Evolutionary conservation across 2,797 vertebrate genomes (phyloP).

Genomic region (Acanthurus tractus): DNA sequence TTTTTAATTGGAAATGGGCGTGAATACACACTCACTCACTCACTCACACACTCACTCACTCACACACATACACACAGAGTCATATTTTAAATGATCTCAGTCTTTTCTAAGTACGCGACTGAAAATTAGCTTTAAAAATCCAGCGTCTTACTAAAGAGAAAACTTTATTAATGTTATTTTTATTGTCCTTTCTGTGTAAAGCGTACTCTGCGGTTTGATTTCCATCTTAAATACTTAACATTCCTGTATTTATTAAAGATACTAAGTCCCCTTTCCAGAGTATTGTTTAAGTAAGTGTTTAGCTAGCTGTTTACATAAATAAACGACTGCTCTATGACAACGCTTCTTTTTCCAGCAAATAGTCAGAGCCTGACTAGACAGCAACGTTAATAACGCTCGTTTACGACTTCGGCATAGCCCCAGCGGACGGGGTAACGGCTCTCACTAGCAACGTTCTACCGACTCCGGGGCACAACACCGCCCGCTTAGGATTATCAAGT

Average conservation of each 20-base stretch:
- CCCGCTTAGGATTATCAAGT: conserved; percentile 52
- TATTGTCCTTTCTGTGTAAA: background rate
- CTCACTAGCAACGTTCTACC: conserved; percentile 20
- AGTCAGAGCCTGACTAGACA: conserved; percentile 53
- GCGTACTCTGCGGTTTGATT: background rate
- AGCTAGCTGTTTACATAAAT: background rate
- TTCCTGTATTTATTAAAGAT: background rate
- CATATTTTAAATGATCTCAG: background rate
- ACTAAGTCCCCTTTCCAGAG: background rate
- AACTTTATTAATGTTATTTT: conserved; percentile 3
- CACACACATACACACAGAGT: background rate
- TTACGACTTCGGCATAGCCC: conserved; percentile 40
- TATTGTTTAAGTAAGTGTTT: background rate
- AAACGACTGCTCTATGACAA: conserved; percentile 30
- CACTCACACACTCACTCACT: background rate
- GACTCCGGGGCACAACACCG: conserved; percentile 64
- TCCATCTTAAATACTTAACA: background rate
- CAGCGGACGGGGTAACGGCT: conserved; percentile 52
- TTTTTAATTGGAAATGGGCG: conserved; percentile 40
- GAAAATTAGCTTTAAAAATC: background rate
- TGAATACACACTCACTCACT: background rate
- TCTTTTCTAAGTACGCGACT: background rate
- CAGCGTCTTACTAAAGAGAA: background rate
- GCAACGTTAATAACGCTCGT: conserved; percentile 35
- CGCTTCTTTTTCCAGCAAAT: conserved; percentile 54